Base-by-base conservation (phyloP, 2,888 invertebrate genomes). In the Spatulosminthurus flaviceps region DNA sequence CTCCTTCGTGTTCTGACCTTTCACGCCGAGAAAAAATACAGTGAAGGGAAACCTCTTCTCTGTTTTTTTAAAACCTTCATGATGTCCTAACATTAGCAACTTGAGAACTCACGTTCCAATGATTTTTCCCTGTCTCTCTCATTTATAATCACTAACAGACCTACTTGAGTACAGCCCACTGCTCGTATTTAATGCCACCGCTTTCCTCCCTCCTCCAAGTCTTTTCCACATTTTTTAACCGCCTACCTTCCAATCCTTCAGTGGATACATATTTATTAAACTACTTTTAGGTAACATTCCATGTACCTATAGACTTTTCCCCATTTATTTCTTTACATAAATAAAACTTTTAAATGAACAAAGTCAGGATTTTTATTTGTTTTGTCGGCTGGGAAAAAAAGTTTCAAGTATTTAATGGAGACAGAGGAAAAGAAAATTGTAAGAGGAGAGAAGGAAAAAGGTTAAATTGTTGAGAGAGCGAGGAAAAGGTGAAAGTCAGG, bases 1-100 rank as follows among this genome's bases (percentile, higher is more conserved):
- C 73, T 73, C 73, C 60, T 73, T 73, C 73, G 60, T 73, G 73
- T 73, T 73, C 73, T n/a, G 60, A 73, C 9, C 51, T 21, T 28
- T 26, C 70, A 70, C 73, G 28, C 60, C 22, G 2, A 4, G 1
- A 21, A 28, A 26, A 9, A 4, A 61, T 9, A 26, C 73, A 21
- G 28, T 28, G 29, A n/a, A 16, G 51, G 72, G 51, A 70, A 41
- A 28, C 67, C 42, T 71, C 42, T 71, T 42, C 22, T 28, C 28
- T 51, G n/a, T 34, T 64, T 67, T 67, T 67, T 67, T 67, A 22
- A 67, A 67, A 67, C 67, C 67, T 73, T 29, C 73, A 73, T 73
- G 73, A 73, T 60, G 73, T 28, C 24, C 26, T 19, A 28, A 73
- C 73, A 73, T 73, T 73, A 73, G 43, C 34, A 16, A 34, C 34